phyloP scores from a whole-genome alignment of 2,113 vertebrate genomes.

The Kryptolebias marmoratus region DNA sequence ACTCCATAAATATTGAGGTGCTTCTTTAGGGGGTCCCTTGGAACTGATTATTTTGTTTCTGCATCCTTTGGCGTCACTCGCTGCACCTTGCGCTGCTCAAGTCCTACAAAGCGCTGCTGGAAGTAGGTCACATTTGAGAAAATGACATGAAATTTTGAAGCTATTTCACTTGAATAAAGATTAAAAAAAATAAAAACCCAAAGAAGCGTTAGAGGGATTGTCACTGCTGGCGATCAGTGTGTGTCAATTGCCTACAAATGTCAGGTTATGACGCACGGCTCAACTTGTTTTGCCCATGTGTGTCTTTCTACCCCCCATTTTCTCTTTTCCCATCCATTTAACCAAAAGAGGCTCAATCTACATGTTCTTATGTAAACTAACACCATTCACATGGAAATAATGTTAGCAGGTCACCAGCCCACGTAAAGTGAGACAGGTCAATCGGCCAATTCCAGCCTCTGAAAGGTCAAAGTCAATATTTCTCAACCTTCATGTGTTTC shows the following conservation, averaged over 20 bases:
- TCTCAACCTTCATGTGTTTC: not conserved
- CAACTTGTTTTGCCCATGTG: slow-evolving; percentile 55
- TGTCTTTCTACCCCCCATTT: slow-evolving; percentile 7
- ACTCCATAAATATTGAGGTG: slow-evolving; percentile 37
- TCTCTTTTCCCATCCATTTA: slow-evolving; percentile 33
- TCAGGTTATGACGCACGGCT: slow-evolving; percentile 54
- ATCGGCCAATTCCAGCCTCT: slow-evolving; percentile 2
- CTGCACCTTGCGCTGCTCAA: slow-evolving; percentile 9
- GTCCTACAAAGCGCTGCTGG: slow-evolving; percentile 31
- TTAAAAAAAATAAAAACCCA: slow-evolving; percentile 14
- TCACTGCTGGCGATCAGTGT: slow-evolving; percentile 45
- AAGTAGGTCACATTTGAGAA: slow-evolving; percentile 83
- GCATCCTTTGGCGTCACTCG: slow-evolving; percentile 21
- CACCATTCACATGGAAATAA: slow-evolving; percentile 56
- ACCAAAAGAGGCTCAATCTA: slow-evolving; percentile 23
- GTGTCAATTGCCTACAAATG: slow-evolving; percentile 54
- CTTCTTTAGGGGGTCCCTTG: slow-evolving; percentile 22
- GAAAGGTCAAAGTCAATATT: slow-evolving; percentile 14
- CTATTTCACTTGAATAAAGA: slow-evolving; percentile 45
- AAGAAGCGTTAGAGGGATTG: slow-evolving; percentile 46
- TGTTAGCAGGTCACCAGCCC: slow-evolving; percentile 32
- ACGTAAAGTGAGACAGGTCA: slow-evolving; percentile 1
- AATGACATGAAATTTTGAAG: slow-evolving; percentile 62
- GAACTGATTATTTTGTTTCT: slow-evolving; percentile 22
- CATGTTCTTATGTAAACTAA: slow-evolving; percentile 35